Evolutionary conservation across 2,888 invertebrate genomes (phyloP).

Genomic region (Polia nebulosa): DNA sequence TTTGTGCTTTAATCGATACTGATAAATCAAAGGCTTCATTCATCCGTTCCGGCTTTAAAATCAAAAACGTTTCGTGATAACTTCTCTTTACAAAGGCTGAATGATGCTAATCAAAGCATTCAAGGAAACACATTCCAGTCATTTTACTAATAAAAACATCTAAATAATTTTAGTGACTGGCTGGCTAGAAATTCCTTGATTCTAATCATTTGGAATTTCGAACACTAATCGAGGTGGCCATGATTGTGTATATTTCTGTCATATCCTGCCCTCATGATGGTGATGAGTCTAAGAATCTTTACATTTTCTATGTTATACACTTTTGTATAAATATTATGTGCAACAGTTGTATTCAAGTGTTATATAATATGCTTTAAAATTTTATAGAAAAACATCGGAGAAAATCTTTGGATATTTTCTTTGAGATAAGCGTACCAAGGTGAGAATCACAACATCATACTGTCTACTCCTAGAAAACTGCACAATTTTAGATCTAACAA

Average conservation of each 20-base stretch:
- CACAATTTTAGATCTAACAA: too few relatives aligned
- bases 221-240: conserved; percentile 38
- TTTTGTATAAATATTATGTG: conserved; percentile 51
- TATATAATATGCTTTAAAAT: conserved; percentile 24
- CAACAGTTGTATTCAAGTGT: conserved; percentile 37
- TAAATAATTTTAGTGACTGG: not conserved
- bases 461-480: not conserved
- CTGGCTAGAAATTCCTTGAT: not conserved
- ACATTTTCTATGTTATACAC: conserved; percentile 31
- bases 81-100: not conserved
- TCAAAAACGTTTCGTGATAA: conserved; percentile 17
- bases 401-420: not conserved
- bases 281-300: conserved; percentile 19
- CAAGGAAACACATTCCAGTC: not conserved
- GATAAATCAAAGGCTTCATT: conserved; percentile 35
- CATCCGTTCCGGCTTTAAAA: conserved; percentile 2
- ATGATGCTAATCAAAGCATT: not conserved
- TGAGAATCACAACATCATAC: not conserved
- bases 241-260: not conserved
- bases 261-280: not conserved
- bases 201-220: conserved; percentile 9
- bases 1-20: conserved; percentile 40
- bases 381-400: conserved; percentile 48
- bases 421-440: conserved; percentile 24
- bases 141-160: not conserved